Percentiles rank a stretch among this genome's conserved stretches.
phyloP scores from a whole-genome alignment of 2,888 invertebrate genomes.

The Xylocampa areola region DNA sequence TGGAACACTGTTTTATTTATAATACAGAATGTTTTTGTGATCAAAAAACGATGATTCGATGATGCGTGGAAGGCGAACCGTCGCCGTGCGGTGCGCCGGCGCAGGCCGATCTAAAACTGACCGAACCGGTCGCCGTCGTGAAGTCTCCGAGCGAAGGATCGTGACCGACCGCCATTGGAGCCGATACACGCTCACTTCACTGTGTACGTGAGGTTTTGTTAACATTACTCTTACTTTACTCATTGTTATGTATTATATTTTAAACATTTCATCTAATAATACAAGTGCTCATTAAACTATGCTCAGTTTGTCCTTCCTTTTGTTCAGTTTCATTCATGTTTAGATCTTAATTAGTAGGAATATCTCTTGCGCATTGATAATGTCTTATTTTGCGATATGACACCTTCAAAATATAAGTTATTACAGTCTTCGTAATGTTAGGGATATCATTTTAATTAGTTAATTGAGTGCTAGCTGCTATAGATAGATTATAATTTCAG shows the following conservation, averaged over 20 bases:
- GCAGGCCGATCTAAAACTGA: constrained; percentile 84
- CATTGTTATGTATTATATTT: constrained; percentile 55
- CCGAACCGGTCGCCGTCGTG: constrained; percentile 80
- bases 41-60: constrained; percentile 71
- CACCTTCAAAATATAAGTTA: constrained; percentile 44
- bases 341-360: constrained; percentile 33
- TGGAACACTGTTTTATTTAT: constrained; percentile 58
- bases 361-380: constrained; percentile 33
- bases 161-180: constrained; percentile 71
- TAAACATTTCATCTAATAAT: constrained; percentile 17
- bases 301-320: background rate
- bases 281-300: constrained; percentile 4
- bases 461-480: background rate
- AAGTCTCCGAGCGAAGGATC: constrained; percentile 73
- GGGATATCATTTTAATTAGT: constrained; percentile 36
- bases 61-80: constrained; percentile 68
- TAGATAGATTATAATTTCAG: background rate
- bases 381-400: constrained; percentile 33
- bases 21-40: constrained; percentile 62
- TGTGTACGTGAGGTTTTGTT: constrained; percentile 51
- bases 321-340: constrained; percentile 9
- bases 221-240: constrained; percentile 50
- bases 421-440: constrained; percentile 23
- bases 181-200: constrained; percentile 62
- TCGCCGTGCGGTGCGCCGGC: constrained; percentile 69